Base-by-base conservation (phyloP, 2,797 vertebrate species). In the Masticophis lateralis region DNA sequence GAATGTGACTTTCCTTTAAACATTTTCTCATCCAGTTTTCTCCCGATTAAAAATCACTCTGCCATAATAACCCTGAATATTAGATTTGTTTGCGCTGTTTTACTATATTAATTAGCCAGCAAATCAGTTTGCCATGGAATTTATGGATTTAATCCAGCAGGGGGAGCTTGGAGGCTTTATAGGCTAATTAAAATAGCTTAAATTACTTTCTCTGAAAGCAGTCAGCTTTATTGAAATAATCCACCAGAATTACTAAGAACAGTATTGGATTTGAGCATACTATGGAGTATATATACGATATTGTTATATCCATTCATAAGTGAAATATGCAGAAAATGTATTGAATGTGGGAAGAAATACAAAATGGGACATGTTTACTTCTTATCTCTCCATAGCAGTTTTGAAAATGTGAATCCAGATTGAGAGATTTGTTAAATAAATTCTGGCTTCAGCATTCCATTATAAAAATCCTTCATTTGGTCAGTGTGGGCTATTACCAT, bases 131-230 rank as follows among this genome's bases (percentile, higher is more conserved):
- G 90, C 43, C 90, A 88, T 95, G 66, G 90, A 93, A 92, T 94
- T 96, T 97, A 92, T 61, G 92, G 89, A 43, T 61, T 74, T 16
- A 92, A 89, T 79, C 95, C 97, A 95, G 92, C 93, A 98, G 97
- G 96, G 96, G 97, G 96, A 96, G 96, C 95, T 92, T 91, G 86
- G 61, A 95, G 93, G 79, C 96, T 95, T 96, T 93, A 69, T 43
- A 79, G 96, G 92, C 92, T 88, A 93, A 18, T 0, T 47, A 0
- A 47, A 22, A 43, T 43, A 27, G 69, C 93, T 92, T 14, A 61
- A 91, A 86, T 60, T 93, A 87, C 32, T 66, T n/a, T 91, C 92
- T 91, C 57, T 59, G 63, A 11, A 69, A 79, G 90, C 86, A 90
- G 37, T 74, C 28, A 86, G 92, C n/a, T 25, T 94, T 63, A 43